Evolutionary conservation across 2,113 vertebrate species (phyloP), one percentile per base, ranked within the genome.

Genomic region (Eonycteris spelaea): DNA sequence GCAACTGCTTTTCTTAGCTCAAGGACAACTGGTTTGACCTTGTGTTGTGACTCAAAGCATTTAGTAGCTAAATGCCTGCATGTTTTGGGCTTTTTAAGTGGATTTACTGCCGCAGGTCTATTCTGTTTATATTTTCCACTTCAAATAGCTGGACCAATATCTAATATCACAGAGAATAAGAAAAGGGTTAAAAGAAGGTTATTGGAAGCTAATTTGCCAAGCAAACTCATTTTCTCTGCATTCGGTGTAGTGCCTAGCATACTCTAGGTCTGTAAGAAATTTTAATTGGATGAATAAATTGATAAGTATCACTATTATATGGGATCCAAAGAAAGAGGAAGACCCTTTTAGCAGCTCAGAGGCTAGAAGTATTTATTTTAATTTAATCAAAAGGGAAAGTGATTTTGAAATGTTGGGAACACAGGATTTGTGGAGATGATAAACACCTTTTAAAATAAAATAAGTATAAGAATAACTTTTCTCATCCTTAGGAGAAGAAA

Each of bases 11-110:
- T 88, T 63, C 90, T 91, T 57, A 86, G 51, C 19, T 85, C 53
- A 63, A 57, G 48, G 61, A 95, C 55, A 91, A 57, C 35, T 82
- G 40, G 19, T 43, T 88, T 91, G 80, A 95, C 75, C 38, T 95
- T 96, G 71, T 45, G 65, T 86, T 77, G 71, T 48, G 13, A 14
- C 48, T 48, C 14, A 73, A 86, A 35, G 2, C 57, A 75, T 55
- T 91, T 79, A 55, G 30, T 84, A 92, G 48, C 61, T 83, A 83
- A 94, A 30, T 86, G 33, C 15, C 21, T 48, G 16, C 1, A 1
- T 57, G 14, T 83, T 90, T 93, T 19, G 53, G 89, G 11, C 19
- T 91, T 91, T 95, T 53, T 33, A 43, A 91, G 88, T 86, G 67
- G 33, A 74, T 86, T 83, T 94, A 57, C 43, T 88, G 43, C 15